Evolutionary conservation across 2,113 vertebrate species (phyloP).

Genomic region (Camelus dromedarius): DNA sequence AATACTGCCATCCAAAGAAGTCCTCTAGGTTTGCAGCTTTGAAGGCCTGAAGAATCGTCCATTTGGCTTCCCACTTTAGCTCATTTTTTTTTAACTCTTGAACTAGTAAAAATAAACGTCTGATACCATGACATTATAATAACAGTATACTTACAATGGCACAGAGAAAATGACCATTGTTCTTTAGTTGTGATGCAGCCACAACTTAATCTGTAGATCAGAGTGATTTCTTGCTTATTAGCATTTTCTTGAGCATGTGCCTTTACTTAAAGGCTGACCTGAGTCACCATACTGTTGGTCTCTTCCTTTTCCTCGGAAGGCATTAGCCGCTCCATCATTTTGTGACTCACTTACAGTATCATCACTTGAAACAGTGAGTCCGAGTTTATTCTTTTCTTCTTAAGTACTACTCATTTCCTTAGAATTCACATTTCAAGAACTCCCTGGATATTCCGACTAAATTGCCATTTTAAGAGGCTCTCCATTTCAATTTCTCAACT

Average conservation of each 20-base stretch:
- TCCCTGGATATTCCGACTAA: conserved; percentile 11
- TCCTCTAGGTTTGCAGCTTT: conserved; percentile 31
- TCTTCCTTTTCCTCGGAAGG: neutral
- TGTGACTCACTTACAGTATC: neutral
- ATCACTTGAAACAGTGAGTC: conserved; percentile 17
- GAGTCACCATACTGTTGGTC: neutral
- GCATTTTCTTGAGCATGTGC: neutral
- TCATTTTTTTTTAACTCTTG: conserved; percentile 13
- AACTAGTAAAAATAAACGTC: conserved; percentile 43
- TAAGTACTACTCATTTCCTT: conserved; percentile 39
- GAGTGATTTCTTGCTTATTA: neutral
- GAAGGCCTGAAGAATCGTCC: neutral
- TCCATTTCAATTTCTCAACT: conserved; percentile 65
- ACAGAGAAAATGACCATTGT: conserved; percentile 44
- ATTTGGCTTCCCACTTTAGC: conserved; percentile 21
- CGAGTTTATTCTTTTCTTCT: conserved; percentile 53
- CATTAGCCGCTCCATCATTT: neutral
- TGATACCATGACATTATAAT: conserved; percentile 7
- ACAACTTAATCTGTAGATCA: neutral
- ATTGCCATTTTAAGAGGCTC: conserved; percentile 47
- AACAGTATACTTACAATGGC: conserved; percentile 51
- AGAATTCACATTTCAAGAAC: conserved; percentile 57
- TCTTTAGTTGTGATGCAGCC: neutral
- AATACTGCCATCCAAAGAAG: conserved; percentile 23
- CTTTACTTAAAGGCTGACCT: neutral